Evolutionary conservation across 2,888 invertebrate genomes (phyloP), one percentile per base, ranked within the genome.

Genomic region (Andrena praecox): DNA sequence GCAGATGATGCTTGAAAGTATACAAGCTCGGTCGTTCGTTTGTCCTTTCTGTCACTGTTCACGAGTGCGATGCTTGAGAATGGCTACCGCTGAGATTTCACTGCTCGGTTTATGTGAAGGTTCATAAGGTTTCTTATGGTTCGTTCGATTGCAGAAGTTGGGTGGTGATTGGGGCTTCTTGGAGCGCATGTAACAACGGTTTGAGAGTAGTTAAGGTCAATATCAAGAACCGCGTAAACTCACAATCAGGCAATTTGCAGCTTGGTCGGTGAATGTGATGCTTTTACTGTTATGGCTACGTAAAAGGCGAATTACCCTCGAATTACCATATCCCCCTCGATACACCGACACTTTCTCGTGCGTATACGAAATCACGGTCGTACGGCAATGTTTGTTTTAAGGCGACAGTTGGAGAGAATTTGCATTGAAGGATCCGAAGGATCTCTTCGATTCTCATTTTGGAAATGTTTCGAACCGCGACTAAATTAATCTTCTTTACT

Each of bases 231-330:
- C 79, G 42, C 56, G 60, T 62, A 68, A 84, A 82, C 72, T 67
- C 35, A 70, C 85, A 82, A 86, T 86, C 82, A 81, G 69, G 86
- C 87, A 86, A 89, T 90, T 89, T 83, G 85, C 89, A 82, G 80
- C 87, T 87, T 82, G 82, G 76, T 72, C 82, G 42, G 75, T 63
- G 81, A 89, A 84, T 80, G 85, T 82, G 84, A 84, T 73, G 78
- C 87, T 85, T 89, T 88, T 84, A 88, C 76, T 87, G 88, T 91
- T 91, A 90, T 84, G 82, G 85, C 86, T 77, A 66, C 87, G 87
- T 91, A 89, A 90, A 91, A 90, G 86, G 85, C 76, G 78, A 90
- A 90, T 89, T 84, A 85, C 87, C 84, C 84, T 84, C 84, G 83
- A 85, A 83, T 87, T 89, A 86, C 83, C 80, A 60, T 62, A 72